Conservation (phyloP, 2,888 invertebrate genomes). For the Bombylius major region DNA sequence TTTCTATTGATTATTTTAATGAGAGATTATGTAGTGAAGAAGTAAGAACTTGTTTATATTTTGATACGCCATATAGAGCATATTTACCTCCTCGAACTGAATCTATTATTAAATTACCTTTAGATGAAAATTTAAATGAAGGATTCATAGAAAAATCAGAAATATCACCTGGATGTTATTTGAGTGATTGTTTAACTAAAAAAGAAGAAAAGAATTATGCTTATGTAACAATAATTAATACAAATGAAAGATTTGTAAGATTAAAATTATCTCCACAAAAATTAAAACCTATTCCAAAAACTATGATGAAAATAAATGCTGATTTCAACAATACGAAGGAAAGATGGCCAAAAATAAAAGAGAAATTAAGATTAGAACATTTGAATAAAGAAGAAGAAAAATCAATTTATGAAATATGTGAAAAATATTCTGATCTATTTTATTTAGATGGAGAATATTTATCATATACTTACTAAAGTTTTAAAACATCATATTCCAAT, state of each 20-base stretch:
- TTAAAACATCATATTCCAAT: slow-evolving; percentile 3
- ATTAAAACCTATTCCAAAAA: slow-evolving; percentile 1
- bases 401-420: slow-evolving; percentile 1
- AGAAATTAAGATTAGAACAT: slow-evolving; percentile 2
- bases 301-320: background rate
- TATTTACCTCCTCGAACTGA: slow-evolving; percentile 1
- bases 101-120: background rate
- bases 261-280: slow-evolving; percentile 1
- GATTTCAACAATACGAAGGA: background rate
- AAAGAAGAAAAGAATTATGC: background rate
- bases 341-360: background rate
- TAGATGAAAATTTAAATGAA: background rate
- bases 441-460: background rate
- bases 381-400: slow-evolving; percentile 2
- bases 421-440: slow-evolving; percentile 1
- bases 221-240: slow-evolving; percentile 1
- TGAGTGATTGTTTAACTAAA: background rate
- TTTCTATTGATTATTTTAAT: background rate
- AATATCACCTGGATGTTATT: background rate
- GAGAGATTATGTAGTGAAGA: background rate
- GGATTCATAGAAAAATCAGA: slow-evolving; percentile 2
- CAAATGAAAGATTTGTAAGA: slow-evolving; percentile 2
- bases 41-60: slow-evolving; percentile 1
- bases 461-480: background rate
- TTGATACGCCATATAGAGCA: background rate